A percentile compares a stretch with the other conserved stretches of the same genome.
These are phyloP conservation scores for Tretioscincus oriximinensis DNA, from an alignment of 2,113 vertebrate species.

Conservation along the genomic window DNA sequence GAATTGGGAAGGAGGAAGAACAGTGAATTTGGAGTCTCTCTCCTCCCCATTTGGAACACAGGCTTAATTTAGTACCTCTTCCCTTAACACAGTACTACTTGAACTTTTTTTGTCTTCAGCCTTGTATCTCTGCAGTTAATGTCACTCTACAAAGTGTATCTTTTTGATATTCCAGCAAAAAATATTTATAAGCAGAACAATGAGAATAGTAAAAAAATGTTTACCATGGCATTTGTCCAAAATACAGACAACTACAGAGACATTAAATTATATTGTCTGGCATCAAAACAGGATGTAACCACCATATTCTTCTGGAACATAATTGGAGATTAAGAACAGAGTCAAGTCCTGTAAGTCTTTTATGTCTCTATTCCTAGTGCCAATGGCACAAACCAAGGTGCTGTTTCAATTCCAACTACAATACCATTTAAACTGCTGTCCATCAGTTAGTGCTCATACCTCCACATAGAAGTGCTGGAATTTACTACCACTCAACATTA, in stretches of 20 bases:
- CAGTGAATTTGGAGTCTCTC: no score
- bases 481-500: neutral
- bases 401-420: neutral
- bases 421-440: slow-evolving; percentile 22
- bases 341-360: neutral
- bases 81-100: neutral
- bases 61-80: neutral
- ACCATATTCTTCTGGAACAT: neutral
- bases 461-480: neutral
- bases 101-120: neutral
- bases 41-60: no score
- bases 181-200: neutral
- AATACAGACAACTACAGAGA: neutral
- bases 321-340: neutral
- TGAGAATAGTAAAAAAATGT: neutral
- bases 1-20: no score
- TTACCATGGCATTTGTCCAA: neutral
- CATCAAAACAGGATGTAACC: neutral
- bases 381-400: neutral
- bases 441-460: slow-evolving; percentile 27
- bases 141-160: neutral
- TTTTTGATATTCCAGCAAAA: neutral
- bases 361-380: neutral
- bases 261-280: neutral
- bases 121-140: neutral